Evolutionary conservation across 2,888 invertebrate species (phyloP).

Genomic region (Bombylius discolor): DNA sequence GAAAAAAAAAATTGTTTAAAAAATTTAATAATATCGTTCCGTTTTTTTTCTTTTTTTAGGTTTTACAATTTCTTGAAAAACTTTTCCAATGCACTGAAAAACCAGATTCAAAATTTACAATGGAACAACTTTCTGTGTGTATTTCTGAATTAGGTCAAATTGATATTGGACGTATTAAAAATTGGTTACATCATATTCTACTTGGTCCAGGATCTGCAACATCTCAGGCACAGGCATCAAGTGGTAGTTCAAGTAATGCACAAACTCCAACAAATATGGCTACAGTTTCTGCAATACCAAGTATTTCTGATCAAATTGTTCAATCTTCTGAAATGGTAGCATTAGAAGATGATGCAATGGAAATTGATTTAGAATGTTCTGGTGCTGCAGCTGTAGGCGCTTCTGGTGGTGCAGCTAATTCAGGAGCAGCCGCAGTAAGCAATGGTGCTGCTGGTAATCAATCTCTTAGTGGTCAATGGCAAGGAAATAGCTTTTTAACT

Average conservation of each 20-base stretch:
- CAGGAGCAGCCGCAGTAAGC: background rate
- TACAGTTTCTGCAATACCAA: conserved; percentile 34
- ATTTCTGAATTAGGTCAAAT: conserved; percentile 52
- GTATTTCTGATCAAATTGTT: conserved; percentile 33
- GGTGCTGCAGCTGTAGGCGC: conserved; percentile 19
- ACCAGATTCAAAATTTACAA: conserved; percentile 45
- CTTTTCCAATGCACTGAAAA: conserved; percentile 53
- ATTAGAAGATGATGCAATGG: conserved; percentile 30
- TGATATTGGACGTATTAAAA: conserved; percentile 48
- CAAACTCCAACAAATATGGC: conserved; percentile 41
- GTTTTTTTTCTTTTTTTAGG: too few species aligned
- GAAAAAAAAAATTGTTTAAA: too few species aligned
- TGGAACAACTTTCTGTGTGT: conserved; percentile 53
- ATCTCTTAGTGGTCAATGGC: conserved; percentile 28
- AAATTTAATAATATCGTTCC: too few species aligned
- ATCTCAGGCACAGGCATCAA: conserved; percentile 28
- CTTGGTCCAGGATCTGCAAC: conserved; percentile 40
- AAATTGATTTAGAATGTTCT: conserved; percentile 37
- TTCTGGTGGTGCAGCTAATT: conserved; percentile 33
- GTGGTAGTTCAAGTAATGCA: conserved; percentile 39
- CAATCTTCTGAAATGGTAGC: conserved; percentile 22
- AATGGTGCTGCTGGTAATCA: conserved; percentile 15
- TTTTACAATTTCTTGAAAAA: conserved; percentile 68
- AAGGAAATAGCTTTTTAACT: conserved; percentile 37
- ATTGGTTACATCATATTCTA: conserved; percentile 52